Evolutionary conservation across 2,113 vertebrate genomes (phyloP).

Genomic region (Lonchura striata): DNA sequence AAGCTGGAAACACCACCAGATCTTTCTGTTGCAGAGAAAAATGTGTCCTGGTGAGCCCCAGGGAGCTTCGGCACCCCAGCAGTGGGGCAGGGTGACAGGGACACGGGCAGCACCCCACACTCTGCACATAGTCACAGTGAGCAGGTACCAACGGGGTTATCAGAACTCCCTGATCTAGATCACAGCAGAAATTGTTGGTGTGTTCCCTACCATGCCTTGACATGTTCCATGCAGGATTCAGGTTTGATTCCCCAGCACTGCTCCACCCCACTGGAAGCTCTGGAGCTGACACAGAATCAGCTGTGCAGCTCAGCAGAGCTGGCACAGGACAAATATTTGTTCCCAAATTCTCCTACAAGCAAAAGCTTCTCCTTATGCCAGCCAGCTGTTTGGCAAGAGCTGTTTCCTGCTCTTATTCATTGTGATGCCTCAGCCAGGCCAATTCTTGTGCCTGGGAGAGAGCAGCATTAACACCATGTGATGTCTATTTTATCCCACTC

Average conservation of each 20-base stretch:
- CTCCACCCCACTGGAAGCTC: not conserved
- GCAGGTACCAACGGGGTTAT: not conserved
- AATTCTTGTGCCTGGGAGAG: not conserved
- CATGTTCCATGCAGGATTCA: fast-evolving
- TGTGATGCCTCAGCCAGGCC: not conserved
- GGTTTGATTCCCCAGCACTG: not conserved
- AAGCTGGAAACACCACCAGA: not conserved
- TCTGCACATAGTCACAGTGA: not conserved
- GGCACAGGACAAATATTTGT: not conserved
- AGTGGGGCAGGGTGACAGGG: not conserved
- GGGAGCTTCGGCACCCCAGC: not conserved
- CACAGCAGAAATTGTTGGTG: fast-evolving
- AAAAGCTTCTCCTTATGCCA: slow-evolving; percentile 24
- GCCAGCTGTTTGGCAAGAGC: slow-evolving; percentile 43
- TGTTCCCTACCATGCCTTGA: fast-evolving
- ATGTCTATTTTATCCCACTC: not conserved
- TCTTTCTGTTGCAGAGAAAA: not conserved
- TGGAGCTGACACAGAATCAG: not conserved
- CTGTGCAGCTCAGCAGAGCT: not conserved
- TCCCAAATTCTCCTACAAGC: slow-evolving; percentile 8
- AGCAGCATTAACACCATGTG: not conserved
- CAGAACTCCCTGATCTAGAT: not conserved
- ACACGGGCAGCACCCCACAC: not conserved
- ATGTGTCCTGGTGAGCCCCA: not conserved
- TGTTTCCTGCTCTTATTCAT: slow-evolving; percentile 2